Evolutionary conservation across 2,888 invertebrate genomes (phyloP).

Genomic region (Platerodrilus igneus): DNA sequence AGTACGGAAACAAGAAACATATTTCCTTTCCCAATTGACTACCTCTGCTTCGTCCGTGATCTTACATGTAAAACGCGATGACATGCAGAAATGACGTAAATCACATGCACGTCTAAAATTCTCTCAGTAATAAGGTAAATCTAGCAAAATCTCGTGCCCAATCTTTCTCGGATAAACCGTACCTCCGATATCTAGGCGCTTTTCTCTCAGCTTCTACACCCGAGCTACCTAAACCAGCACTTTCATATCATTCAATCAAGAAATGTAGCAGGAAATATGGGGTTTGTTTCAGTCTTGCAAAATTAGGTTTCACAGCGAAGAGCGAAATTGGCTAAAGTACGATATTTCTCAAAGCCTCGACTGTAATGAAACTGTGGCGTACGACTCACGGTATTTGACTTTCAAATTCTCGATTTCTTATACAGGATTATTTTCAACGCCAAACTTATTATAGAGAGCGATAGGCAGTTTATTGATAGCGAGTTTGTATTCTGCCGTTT

Average conservation of each 20-base stretch:
- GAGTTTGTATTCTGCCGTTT: too few relatives aligned
- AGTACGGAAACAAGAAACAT: not conserved
- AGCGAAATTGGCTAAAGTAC: slow-evolving; percentile 43
- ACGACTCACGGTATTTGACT: slow-evolving; percentile 43
- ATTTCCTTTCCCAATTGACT: slow-evolving; percentile 2
- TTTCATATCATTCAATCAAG: slow-evolving; percentile 43
- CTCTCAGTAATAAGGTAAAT: slow-evolving; percentile 30
- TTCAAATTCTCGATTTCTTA: slow-evolving; percentile 43
- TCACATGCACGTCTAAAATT: slow-evolving; percentile 22
- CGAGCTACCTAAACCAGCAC: slow-evolving; percentile 18
- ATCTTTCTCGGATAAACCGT: slow-evolving; percentile 20
- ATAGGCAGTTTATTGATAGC: not conserved
- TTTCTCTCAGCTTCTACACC: slow-evolving; percentile 13
- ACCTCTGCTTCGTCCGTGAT: too few relatives aligned
- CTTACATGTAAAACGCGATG: slow-evolving; percentile 14
- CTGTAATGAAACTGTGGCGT: slow-evolving; percentile 44
- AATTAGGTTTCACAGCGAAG: slow-evolving; percentile 44
- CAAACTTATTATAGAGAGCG: slow-evolving; percentile 16
- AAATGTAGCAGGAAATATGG: slow-evolving; percentile 46
- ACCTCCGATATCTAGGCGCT: slow-evolving; percentile 17
- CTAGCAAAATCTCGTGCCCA: slow-evolving; percentile 22
- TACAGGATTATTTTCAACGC: slow-evolving; percentile 32
- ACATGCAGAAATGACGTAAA: slow-evolving; percentile 22
- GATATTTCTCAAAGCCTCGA: slow-evolving; percentile 43
- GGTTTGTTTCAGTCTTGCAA: slow-evolving; percentile 43